Evolutionary conservation across 2,113 vertebrate genomes (phyloP).

Genomic region (Trogon melanurus): DNA sequence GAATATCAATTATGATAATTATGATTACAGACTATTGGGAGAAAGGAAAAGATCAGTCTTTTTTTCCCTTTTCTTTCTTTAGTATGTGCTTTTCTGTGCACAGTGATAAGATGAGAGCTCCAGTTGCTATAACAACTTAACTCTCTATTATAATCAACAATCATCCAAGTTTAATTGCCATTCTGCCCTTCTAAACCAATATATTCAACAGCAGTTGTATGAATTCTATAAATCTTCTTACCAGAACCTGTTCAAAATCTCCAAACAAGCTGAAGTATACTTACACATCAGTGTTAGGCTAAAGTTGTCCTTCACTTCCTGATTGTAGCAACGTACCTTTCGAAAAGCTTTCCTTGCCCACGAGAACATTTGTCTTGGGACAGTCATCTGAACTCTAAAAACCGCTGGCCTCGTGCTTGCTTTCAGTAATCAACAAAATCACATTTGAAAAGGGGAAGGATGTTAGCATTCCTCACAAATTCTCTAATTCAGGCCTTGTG

Average conservation of each 20-base stretch:
- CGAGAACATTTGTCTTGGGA: neutral
- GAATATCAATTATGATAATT: conserved; percentile 29
- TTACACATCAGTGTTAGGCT: neutral
- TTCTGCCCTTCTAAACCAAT: conserved; percentile 20
- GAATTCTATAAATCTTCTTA: neutral
- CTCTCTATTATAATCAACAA: conserved; percentile 41
- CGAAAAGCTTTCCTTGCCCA: neutral
- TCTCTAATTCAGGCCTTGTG: neutral
- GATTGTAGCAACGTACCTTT: neutral
- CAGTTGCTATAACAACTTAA: conserved; percentile 68
- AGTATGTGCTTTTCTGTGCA: neutral
- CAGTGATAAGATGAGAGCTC: neutral
- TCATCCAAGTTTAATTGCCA: conserved; percentile 30
- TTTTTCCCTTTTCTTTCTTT: neutral
- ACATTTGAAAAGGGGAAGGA: neutral
- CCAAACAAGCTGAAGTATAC: neutral
- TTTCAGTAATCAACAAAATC: neutral
- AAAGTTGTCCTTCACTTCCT: neutral
- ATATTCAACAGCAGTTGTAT: neutral
- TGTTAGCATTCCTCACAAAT: neutral
- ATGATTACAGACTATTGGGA: neutral
- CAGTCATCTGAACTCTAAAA: neutral
- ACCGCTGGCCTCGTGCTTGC: neutral
- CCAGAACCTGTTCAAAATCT: neutral
- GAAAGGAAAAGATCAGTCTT: neutral